These are phyloP conservation scores for Eurytoma adleriae DNA, from an alignment of 2,888 invertebrate genomes.

Conservation along the genomic window DNA sequence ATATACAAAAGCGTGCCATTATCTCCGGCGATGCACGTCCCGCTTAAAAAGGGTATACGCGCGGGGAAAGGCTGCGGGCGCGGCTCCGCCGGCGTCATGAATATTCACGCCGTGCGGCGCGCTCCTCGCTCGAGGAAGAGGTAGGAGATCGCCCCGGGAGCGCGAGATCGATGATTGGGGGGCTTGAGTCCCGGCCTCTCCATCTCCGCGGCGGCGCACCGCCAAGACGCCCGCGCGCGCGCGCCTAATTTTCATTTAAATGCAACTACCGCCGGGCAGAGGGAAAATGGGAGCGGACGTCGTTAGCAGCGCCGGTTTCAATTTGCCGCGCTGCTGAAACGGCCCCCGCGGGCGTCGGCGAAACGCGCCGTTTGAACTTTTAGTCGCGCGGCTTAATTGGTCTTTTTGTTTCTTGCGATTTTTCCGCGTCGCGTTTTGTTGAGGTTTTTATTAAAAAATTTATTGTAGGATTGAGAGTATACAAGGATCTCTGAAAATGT, in stretches of 20 bases:
- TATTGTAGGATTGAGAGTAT: not conserved
- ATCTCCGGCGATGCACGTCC: too few species aligned
- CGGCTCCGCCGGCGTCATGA: constrained; percentile 24
- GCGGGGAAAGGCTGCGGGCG: too few species aligned
- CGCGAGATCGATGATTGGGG: constrained; percentile 27
- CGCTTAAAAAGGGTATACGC: too few species aligned
- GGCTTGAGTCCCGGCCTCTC: not conserved
- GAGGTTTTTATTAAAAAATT: not conserved
- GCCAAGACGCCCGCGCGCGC: not conserved
- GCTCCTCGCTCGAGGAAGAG: not conserved
- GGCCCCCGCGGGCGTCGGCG: constrained; percentile 14
- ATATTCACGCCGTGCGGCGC: constrained; percentile 43
- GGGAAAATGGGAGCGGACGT: constrained; percentile 12
- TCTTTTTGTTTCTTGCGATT: constrained; percentile 16
- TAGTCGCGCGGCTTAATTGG: constrained; percentile 37
- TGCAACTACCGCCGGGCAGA: constrained; percentile 36
- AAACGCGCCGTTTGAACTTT: constrained; percentile 40
- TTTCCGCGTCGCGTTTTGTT: not conserved
- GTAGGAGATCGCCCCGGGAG: constrained; percentile 5
- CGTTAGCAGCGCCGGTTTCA: constrained; percentile 35
- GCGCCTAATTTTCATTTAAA: constrained; percentile 58
- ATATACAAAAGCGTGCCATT: too few species aligned
- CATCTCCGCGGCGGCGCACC: not conserved
- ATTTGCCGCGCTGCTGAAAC: constrained; percentile 34
- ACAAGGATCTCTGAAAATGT: too few species aligned